phyloP scores from a whole-genome alignment of 2,888 invertebrate species.

The Hololepta plana region DNA sequence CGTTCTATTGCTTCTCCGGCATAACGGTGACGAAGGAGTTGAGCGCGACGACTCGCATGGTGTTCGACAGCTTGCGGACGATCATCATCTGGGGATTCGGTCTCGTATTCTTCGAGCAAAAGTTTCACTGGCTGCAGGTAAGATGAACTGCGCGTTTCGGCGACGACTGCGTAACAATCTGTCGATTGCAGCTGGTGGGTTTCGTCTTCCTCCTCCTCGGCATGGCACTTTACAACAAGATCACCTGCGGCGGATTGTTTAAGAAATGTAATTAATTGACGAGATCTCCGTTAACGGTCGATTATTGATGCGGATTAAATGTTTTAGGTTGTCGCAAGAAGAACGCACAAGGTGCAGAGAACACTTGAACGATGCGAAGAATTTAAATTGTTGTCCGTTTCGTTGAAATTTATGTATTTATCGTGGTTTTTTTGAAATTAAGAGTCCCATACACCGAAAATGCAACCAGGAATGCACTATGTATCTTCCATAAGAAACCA shows the following conservation, averaged over 20 bases:
- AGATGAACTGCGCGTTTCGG: neutral
- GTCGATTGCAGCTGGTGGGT: neutral
- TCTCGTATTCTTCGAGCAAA: neutral
- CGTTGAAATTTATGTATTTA: no score
- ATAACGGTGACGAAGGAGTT: neutral
- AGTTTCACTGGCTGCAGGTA: constrained; percentile 1
- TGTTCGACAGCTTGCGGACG: constrained; percentile 14
- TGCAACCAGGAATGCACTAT: no score
- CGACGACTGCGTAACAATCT: neutral
- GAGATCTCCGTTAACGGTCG: no score
- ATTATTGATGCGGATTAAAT: no score
- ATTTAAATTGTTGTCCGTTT: no score
- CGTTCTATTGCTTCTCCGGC: neutral
- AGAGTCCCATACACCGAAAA: no score
- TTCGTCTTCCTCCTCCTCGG: neutral
- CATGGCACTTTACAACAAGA: neutral
- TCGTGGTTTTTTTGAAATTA: no score
- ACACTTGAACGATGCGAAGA: no score
- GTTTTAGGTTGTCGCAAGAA: no score
- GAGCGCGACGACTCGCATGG: constrained; percentile 16
- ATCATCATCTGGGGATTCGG: neutral
- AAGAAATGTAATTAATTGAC: no score
- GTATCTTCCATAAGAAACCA: no score
- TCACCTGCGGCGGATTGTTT: neutral
- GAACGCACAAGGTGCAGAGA: no score